Conservation (phyloP, 1,140 invertebrate genomes). For the Brachionus koreanus region DNA sequence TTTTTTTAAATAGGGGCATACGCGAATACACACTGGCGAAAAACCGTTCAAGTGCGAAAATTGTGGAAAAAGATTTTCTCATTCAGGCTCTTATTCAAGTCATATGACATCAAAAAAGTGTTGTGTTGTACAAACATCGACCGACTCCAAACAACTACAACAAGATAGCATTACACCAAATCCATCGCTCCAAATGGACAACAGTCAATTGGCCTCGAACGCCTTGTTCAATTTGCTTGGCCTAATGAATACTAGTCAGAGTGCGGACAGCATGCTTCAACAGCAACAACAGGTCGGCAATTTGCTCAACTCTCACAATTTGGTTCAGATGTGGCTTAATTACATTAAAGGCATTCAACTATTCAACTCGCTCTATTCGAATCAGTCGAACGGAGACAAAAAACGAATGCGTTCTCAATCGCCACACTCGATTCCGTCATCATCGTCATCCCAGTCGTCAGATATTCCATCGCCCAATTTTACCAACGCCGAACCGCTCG, state of each 20-base stretch:
- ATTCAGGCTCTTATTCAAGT: constrained; percentile 44
- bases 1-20: constrained; percentile 27
- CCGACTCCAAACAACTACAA: neutral
- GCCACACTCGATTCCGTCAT: constrained; percentile 13
- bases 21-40: constrained; percentile 44
- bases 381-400: neutral
- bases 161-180: neutral
- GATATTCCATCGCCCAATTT: neutral
- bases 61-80: constrained; percentile 45
- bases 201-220: neutral
- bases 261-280: neutral
- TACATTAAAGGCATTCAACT: neutral
- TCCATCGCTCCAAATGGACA: neutral
- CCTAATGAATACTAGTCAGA: neutral
- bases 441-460: neutral
- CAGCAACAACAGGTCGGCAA: neutral
- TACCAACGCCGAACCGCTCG: neutral
- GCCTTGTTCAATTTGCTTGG: neutral
- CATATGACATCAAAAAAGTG: constrained; percentile 45
- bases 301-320: constrained; percentile 1
- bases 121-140: neutral
- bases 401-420: constrained; percentile 1
- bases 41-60: constrained; percentile 45
- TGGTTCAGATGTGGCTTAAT: constrained; percentile 7
- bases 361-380: neutral